phyloP scores from a whole-genome alignment of 1,140 invertebrate genomes.

The Bombus consobrinus region DNA sequence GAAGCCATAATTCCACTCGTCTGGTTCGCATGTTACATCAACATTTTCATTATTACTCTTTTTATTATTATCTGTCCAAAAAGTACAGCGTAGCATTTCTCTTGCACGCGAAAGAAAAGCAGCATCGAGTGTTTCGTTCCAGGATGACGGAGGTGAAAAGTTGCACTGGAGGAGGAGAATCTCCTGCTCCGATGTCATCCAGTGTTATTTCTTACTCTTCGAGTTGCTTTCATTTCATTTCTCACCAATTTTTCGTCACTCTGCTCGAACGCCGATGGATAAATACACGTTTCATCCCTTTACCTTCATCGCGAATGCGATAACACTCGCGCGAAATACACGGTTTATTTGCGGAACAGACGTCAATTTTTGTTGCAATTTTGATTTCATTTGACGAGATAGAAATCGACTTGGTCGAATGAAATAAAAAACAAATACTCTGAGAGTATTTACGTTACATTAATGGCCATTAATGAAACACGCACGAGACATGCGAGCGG shows the following conservation, averaged over 20 bases:
- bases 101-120: not conserved
- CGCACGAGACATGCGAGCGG: no score
- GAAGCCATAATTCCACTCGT: no score
- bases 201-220: constrained; percentile 58
- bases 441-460: not conserved
- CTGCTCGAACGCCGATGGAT: constrained; percentile 8
- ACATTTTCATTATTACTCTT: no score
- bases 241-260: constrained; percentile 17
- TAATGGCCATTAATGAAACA: no score
- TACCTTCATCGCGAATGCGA: not conserved
- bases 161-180: constrained; percentile 29
- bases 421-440: not conserved
- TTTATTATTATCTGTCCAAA: no score
- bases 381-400: not conserved
- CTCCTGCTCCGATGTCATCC: constrained; percentile 43
- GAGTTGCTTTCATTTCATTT: constrained; percentile 46
- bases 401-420: no score
- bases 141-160: constrained; percentile 28
- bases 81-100: not conserved
- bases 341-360: no score
- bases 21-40: no score
- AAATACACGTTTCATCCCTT: constrained; percentile 26
- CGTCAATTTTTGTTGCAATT: not conserved
- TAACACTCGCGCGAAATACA: not conserved
- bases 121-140: not conserved